Conservation (phyloP, 2,888 invertebrate species). For the Drosophila basisetae region DNA sequence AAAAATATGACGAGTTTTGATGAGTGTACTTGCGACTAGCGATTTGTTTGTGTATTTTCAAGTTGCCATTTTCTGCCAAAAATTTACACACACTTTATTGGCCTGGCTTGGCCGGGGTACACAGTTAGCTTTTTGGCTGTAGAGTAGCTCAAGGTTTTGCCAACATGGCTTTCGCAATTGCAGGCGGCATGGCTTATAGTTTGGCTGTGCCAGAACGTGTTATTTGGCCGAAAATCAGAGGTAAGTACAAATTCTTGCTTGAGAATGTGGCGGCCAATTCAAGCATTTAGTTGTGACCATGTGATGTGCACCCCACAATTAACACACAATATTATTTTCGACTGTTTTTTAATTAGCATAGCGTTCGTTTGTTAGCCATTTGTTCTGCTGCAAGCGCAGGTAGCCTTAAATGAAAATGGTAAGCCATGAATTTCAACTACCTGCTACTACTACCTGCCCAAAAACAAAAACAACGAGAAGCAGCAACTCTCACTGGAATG, state of each 20-base stretch:
- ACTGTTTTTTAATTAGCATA: slow-evolving; percentile 30
- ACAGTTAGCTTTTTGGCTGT: slow-evolving; percentile 35
- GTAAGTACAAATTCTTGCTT: slow-evolving; percentile 61
- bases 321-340: slow-evolving; percentile 22
- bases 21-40: neutral
- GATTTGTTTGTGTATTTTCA: slow-evolving; percentile 21
- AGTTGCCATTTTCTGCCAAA: slow-evolving; percentile 61
- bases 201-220: slow-evolving; percentile 57
- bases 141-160: slow-evolving; percentile 75
- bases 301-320: slow-evolving; percentile 8
- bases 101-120: slow-evolving; percentile 38
- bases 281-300: slow-evolving; percentile 27
- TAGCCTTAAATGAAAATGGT: slow-evolving; percentile 11
- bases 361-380: slow-evolving; percentile 11
- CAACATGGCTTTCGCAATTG: slow-evolving; percentile 71
- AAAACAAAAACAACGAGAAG: neutral
- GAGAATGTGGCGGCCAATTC: slow-evolving; percentile 75
- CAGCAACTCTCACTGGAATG: slow-evolving; percentile 34
- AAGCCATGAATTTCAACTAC: slow-evolving; percentile 47
- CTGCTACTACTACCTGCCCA: slow-evolving; percentile 36
- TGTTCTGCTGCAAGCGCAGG: slow-evolving; percentile 6
- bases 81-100: slow-evolving; percentile 57
- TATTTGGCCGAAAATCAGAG: slow-evolving; percentile 66
- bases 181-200: slow-evolving; percentile 24
- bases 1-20: neutral